Conservation (phyloP, 2,113 vertebrate species). For the Sisor rabdophorus region DNA sequence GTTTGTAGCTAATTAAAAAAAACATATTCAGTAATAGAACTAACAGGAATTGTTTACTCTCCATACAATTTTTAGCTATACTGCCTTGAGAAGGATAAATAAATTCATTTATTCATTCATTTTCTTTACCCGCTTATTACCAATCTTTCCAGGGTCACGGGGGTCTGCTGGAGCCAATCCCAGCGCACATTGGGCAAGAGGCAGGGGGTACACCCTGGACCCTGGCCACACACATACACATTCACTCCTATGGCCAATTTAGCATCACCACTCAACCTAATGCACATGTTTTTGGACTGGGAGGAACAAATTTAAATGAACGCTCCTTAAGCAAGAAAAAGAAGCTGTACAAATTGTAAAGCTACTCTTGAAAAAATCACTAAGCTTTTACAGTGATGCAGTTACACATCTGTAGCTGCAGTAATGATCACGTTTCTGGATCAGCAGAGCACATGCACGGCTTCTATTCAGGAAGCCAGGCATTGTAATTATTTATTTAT, state of each 20-base stretch:
- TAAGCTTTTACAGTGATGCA: too few relatives aligned
- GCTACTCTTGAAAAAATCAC: constrained; percentile 63
- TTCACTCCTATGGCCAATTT: too few relatives aligned
- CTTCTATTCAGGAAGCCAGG: constrained; percentile 58
- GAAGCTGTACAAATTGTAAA: constrained; percentile 53
- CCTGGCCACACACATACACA: too few relatives aligned
- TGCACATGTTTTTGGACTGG: too few relatives aligned
- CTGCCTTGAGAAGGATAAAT: too few relatives aligned
- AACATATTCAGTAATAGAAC: constrained; percentile 11
- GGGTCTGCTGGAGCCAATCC: too few relatives aligned
- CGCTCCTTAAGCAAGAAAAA: constrained; percentile 48
- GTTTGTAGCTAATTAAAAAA: constrained; percentile 45
- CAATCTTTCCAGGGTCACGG: too few relatives aligned
- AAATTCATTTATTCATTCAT: too few relatives aligned
- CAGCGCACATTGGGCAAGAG: too few relatives aligned
- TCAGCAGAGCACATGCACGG: constrained; percentile 43
- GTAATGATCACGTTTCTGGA: constrained; percentile 34
- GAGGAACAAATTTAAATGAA: constrained; percentile 60
- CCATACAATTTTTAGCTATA: constrained; percentile 46
- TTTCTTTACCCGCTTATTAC: too few relatives aligned
- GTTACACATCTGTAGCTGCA: constrained; percentile 23
- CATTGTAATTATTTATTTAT: constrained; percentile 17
- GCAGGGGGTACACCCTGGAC: too few relatives aligned
- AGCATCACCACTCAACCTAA: too few relatives aligned
- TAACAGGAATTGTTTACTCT: constrained; percentile 32